Base-by-base conservation (phyloP, 2,113 vertebrate genomes). In the Sminthopsis crassicaudata region DNA sequence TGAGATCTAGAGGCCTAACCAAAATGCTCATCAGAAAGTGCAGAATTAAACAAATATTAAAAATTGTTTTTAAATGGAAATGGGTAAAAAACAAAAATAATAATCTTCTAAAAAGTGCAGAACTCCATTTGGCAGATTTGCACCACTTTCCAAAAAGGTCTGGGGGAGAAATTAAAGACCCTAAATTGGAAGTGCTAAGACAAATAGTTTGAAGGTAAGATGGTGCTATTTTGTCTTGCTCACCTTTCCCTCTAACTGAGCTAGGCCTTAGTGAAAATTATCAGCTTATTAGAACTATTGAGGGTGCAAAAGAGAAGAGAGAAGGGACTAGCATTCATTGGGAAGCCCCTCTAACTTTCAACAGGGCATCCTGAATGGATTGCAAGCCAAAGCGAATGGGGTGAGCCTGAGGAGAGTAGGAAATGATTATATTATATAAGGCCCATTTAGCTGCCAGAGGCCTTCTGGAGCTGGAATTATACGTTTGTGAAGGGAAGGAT, bases 401-500 rank as follows among this genome's bases (percentile, higher is more conserved):
- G 1, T 12, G 27, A 30, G 54, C 14, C 46, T 52, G 55, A 48
- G 60, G 92, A 52, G 51, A 42, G 19, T 51, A 93, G 93, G 90
- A 55, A 51, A 53, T 5, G 51, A 88, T 95, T 96, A 94, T 4
- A 48, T 88, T 94, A 89, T 84, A 92, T 89, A 46, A 9, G 54
- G 53, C 53, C 90, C 53, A 97, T 97, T 94, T 90, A 98, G 97
- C 97, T 84, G 95, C 98, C 98, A 96, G 98, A 95, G 98, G 98
- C 95, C 97, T 98, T 94, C 97, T 98, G 98, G 27, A 98, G 53
- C 97, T 91, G 92, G 97, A 98, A 97, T 96, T 97, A 98, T 97
- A 97, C 98, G 97, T 98, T 98, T 98, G 97, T 96, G 95, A 97
- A 98, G 98, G 98, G 97, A 98, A 98, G 98, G 97, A 97, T 98